Evolutionary conservation across 2,888 invertebrate species (phyloP), one percentile per base, ranked within the genome.

Genomic region (Belgica antarctica): DNA sequence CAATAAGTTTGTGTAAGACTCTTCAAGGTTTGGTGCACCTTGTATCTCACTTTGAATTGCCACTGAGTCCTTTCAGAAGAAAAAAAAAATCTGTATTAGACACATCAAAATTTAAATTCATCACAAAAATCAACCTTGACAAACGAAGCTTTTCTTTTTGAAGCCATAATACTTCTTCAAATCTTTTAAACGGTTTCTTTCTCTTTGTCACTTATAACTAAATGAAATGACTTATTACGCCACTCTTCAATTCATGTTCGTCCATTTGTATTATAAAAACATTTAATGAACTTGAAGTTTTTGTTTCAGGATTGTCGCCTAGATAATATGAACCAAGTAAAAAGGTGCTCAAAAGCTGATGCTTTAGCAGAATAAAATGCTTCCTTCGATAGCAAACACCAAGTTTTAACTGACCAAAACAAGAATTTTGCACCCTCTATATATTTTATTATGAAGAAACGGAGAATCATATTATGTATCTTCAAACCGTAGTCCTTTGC

Each of bases 331-430:
- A n/a, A n/a, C n/a, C n/a, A n/a, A n/a, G n/a, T n/a, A n/a, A n/a
- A n/a, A n/a, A n/a, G n/a, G n/a, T n/a, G n/a, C n/a, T n/a, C n/a
- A n/a, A n/a, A n/a, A n/a, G n/a, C n/a, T n/a, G n/a, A n/a, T n/a
- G n/a, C n/a, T n/a, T n/a, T n/a, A n/a, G n/a, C n/a, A n/a, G n/a
- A n/a, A n/a, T n/a, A n/a, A n/a, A n/a, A n/a, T n/a, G n/a, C n/a
- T n/a, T n/a, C n/a, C 52, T 70, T 59, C 70, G 61, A 61, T 61
- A 17, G 46, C 77, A 77, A 77, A 76, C 76, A 76, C 77, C 79
- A 78, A 80, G 78, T 79, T 78, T 78, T 78, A 78, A 80, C 80
- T 80, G 79, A 80, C 79, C 80, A 80, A 80, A 80, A 80, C 79
- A 80, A 78, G 80, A 78, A 79, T 77, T 68, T 77, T 77, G 77